Percentiles rank a stretch among this genome's conserved stretches.
These are phyloP conservation scores for Macquaria ambigua DNA, from an alignment of 2,113 vertebrate genomes.

Conservation along the genomic window DNA sequence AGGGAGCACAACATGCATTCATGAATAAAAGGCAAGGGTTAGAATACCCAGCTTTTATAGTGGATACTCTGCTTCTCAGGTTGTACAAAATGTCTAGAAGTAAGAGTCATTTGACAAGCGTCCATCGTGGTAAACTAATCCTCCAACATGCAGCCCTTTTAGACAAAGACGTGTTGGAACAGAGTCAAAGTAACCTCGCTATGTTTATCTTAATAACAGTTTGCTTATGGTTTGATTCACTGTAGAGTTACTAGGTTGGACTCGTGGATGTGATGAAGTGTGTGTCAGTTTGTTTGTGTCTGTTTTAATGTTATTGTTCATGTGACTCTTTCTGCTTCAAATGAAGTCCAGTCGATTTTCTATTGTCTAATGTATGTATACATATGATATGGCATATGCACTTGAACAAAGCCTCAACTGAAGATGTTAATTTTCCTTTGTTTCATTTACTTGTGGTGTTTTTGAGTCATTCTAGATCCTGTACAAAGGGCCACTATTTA, in stretches of 20 bases:
- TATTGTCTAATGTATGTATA: too few relatives aligned
- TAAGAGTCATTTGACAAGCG: slow-evolving; percentile 33
- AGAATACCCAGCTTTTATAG: slow-evolving; percentile 45
- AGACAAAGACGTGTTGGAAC: not conserved
- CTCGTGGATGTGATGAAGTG: not conserved
- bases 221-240: slow-evolving; percentile 5
- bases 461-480: not conserved
- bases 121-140: slow-evolving; percentile 19
- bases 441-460: not conserved
- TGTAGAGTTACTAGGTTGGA: not conserved
- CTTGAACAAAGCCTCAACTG: not conserved
- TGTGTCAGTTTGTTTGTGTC: not conserved
- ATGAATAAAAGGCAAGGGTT: slow-evolving; percentile 65
- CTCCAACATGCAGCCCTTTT: not conserved
- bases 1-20: slow-evolving; percentile 50
- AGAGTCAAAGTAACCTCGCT: not conserved
- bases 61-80: slow-evolving; percentile 56
- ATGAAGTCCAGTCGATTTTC: not conserved
- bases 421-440: not conserved
- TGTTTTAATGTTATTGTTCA: not conserved
- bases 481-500: not conserved
- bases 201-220: not conserved
- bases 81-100: slow-evolving; percentile 57
- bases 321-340: not conserved
- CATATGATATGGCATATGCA: not conserved